Evolutionary conservation across 2,888 invertebrate genomes (phyloP).

Genomic region (Perizoma flavofasciatum): DNA sequence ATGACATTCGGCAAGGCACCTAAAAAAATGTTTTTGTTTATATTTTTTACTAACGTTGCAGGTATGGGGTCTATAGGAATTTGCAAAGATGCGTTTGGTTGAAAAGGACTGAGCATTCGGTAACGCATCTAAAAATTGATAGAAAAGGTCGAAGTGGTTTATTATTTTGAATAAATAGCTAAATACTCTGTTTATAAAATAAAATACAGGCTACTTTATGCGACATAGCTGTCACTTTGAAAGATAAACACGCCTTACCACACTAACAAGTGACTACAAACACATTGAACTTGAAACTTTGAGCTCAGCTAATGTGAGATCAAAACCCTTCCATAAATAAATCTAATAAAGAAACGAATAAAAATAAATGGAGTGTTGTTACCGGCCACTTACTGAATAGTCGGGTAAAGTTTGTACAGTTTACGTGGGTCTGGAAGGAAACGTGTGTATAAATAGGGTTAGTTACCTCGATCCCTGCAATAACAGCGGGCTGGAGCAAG

Average conservation of each 20-base stretch:
- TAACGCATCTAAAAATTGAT: too few relatives aligned
- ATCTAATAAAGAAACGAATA: slow-evolving; percentile 27
- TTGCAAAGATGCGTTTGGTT: too few relatives aligned
- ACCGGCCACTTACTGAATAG: slow-evolving; percentile 10
- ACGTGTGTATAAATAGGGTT: slow-evolving; percentile 54
- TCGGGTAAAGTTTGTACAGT: slow-evolving; percentile 16
- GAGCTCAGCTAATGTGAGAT: slow-evolving; percentile 6
- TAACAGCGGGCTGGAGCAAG: slow-evolving; percentile 89
- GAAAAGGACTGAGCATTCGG: too few relatives aligned
- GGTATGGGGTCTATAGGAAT: too few relatives aligned
- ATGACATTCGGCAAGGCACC: slow-evolving; percentile 91
- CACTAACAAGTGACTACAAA: not conserved
- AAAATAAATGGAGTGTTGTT: slow-evolving; percentile 23
- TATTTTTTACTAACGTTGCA: too few relatives aligned
- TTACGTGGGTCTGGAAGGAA: slow-evolving; percentile 31
- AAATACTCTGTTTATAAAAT: too few relatives aligned
- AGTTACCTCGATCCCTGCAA: slow-evolving; percentile 85
- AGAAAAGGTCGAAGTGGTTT: too few relatives aligned
- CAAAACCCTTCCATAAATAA: slow-evolving; percentile 10
- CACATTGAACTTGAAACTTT: not conserved
- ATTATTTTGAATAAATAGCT: too few relatives aligned
- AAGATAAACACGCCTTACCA: not conserved
- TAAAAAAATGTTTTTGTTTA: slow-evolving; percentile 37
- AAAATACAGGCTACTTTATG: too few relatives aligned
- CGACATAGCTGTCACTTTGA: too few relatives aligned